Conservation (phyloP, 1,140 invertebrate species). For the Dendroctonus ponderosae region DNA sequence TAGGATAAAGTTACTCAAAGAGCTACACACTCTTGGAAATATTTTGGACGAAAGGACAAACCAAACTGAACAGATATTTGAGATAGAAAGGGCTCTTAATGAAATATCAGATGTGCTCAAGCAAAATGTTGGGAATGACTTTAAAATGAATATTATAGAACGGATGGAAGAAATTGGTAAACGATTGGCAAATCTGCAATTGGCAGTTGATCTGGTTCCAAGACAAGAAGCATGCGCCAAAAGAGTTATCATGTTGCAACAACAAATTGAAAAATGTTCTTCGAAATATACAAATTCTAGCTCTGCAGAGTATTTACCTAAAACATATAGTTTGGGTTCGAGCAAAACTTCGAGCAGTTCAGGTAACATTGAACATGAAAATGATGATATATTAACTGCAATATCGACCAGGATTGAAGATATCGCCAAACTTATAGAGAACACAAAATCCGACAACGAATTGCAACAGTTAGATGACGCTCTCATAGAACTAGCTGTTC, state of each 20-base stretch:
- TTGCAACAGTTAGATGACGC: not conserved
- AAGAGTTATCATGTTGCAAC: not conserved
- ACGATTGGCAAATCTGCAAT: slow-evolving; percentile 8
- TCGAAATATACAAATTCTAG: not conserved
- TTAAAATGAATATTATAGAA: no score
- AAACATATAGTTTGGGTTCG: no score
- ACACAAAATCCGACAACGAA: not conserved
- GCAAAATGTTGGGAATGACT: not conserved
- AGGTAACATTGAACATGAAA: no score
- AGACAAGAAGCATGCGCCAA: slow-evolving; percentile 27
- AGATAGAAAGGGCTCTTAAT: slow-evolving; percentile 22
- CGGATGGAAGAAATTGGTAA: slow-evolving; percentile 10
- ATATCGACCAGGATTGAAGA: no score
- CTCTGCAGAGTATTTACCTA: not conserved
- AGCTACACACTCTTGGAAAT: slow-evolving; percentile 25
- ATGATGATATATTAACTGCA: no score
- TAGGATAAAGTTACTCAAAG: slow-evolving; percentile 31
- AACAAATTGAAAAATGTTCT: no score
- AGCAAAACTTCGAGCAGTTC: no score
- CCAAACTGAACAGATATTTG: slow-evolving; percentile 30
- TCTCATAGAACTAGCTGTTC: not conserved
- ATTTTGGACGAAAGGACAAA: slow-evolving; percentile 31
- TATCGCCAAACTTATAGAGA: no score
- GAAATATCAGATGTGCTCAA: slow-evolving; percentile 9
- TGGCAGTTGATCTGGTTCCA: slow-evolving; percentile 14